These are phyloP conservation scores for Dreissena polymorpha DNA, from an alignment of 1,140 invertebrate genomes.

Conservation along the genomic window DNA sequence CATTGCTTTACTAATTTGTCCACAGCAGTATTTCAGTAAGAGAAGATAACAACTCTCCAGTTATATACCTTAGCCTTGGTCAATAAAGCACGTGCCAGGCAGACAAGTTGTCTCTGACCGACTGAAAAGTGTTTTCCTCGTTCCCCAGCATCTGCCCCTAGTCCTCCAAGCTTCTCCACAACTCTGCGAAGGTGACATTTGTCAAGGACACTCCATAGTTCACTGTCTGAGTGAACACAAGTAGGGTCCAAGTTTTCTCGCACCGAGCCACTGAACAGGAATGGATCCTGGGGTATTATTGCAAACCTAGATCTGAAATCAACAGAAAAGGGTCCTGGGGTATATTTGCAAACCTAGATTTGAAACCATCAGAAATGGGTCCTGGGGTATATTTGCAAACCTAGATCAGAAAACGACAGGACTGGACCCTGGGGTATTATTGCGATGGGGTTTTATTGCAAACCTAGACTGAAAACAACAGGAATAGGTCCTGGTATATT, in stretches of 20 bases:
- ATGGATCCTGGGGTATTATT: too few species aligned
- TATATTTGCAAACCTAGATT: slow-evolving; percentile 92
- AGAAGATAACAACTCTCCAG: neutral
- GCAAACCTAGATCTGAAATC: too few species aligned
- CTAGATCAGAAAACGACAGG: slow-evolving; percentile 83
- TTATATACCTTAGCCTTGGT: slow-evolving; percentile 80
- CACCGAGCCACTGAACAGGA: slow-evolving; percentile 93
- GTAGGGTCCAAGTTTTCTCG: slow-evolving; percentile 95
- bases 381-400: slow-evolving; percentile 95
- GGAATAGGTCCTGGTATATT: too few species aligned
- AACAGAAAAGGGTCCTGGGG: slow-evolving; percentile 98
- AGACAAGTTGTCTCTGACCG: slow-evolving; percentile 84
- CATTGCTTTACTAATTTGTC: too few species aligned
- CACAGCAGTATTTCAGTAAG: too few species aligned
- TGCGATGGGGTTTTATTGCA: slow-evolving; percentile 96
- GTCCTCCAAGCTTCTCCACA: slow-evolving; percentile 80
- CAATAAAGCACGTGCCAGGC: slow-evolving; percentile 81
- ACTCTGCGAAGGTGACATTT: slow-evolving; percentile 88
- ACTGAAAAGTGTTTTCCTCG: slow-evolving; percentile 83
- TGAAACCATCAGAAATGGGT: slow-evolving; percentile 92
- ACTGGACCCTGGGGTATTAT: too few species aligned
- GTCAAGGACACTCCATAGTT: slow-evolving; percentile 89
- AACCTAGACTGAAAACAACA: slow-evolving; percentile 83
- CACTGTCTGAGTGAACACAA: slow-evolving; percentile 84
- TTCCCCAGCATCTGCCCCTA: slow-evolving; percentile 70